Base-by-base conservation (phyloP, 2,113 vertebrate genomes). In the Typhlomys cinereus region DNA sequence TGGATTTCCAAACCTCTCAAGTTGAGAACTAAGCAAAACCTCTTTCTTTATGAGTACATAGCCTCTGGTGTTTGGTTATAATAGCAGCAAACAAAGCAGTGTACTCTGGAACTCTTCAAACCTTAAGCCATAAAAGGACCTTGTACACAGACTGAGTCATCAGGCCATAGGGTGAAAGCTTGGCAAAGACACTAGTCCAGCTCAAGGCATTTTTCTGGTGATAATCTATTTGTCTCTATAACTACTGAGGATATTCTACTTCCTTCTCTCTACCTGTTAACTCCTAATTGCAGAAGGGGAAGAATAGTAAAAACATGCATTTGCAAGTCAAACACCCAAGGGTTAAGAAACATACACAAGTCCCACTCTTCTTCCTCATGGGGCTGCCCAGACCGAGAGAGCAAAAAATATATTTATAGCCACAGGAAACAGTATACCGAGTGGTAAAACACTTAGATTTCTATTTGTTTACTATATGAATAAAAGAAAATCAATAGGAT, bases 401-500 rank as follows among this genome's bases (percentile, higher is more conserved):
- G 13, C n/a, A 88, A 59, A 92, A 93, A 93, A 85, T 80, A 71
- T 62, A 90, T 93, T 88, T 95, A 86, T 93, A 95, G 89, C 70
- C 89, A 71, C n/a, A 96, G 89, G 91, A 95, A 93, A 92, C 70
- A 96, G 86, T 0, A 1, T 44, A 92, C 21, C 20, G 79, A 88
- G 66, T 90, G 54, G 70, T 78, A 85, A 95, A 94, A 92, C 25
- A 83, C 94, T 94, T 86, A 96, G 46, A 92, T 88, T 93, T 95
- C 92, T 75, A 94, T 88, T 93, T 96, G 90, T 94, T 96, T 93
- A 94, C 95, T 84, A 89, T n/a, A 86, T 1, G 31, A 95, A 95
- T 88, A 85, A 92, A 94, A 94, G 73, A 93, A 93, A 94, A 96
- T 94, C 95, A 90, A 93, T 94, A 93, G 36, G 66, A 70, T 94